Percentiles rank a stretch among this genome's conserved stretches.
Evolutionary conservation across 1,140 invertebrate genomes (phyloP).

Genomic region (Tetragonula clypearis): DNA sequence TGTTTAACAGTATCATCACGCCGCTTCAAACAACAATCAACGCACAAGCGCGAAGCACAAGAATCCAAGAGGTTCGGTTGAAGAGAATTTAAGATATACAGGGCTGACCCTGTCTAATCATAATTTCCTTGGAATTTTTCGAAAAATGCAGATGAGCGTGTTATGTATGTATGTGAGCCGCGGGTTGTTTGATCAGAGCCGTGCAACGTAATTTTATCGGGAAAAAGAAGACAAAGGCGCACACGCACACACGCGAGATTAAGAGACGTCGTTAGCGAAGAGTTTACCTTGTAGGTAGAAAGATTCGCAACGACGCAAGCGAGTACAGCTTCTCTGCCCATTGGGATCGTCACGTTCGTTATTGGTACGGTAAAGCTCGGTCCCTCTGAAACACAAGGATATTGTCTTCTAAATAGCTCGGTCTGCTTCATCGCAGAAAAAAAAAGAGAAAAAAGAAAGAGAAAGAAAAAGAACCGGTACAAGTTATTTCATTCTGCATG

Average conservation of each 20-base stretch:
- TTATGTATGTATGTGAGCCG: background rate
- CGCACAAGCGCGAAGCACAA: no score
- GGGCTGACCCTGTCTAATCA: no score
- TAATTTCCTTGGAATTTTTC: background rate
- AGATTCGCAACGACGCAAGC: constrained; percentile 92
- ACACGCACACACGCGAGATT: constrained; percentile 9
- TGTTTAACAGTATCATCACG: no score
- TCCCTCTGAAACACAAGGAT: constrained; percentile 83
- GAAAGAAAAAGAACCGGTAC: no score
- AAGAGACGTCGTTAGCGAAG: constrained; percentile 48
- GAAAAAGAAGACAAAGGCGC: background rate
- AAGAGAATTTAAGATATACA: no score
- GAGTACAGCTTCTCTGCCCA: constrained; percentile 91
- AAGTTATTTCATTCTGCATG: background rate
- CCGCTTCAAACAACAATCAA: no score
- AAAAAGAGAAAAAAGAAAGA: background rate
- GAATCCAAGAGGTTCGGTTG: no score
- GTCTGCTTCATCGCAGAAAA: background rate
- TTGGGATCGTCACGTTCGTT: constrained; percentile 90
- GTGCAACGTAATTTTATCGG: background rate
- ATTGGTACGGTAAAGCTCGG: constrained; percentile 91
- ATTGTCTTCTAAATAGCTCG: constrained; percentile 42
- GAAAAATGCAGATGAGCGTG: background rate
- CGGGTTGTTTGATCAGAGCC: background rate
- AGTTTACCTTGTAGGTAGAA: constrained; percentile 90